Evolutionary conservation across 2,113 vertebrate genomes (phyloP), one percentile per base, ranked within the genome.

Genomic region (Chaenocephalus aceratus): DNA sequence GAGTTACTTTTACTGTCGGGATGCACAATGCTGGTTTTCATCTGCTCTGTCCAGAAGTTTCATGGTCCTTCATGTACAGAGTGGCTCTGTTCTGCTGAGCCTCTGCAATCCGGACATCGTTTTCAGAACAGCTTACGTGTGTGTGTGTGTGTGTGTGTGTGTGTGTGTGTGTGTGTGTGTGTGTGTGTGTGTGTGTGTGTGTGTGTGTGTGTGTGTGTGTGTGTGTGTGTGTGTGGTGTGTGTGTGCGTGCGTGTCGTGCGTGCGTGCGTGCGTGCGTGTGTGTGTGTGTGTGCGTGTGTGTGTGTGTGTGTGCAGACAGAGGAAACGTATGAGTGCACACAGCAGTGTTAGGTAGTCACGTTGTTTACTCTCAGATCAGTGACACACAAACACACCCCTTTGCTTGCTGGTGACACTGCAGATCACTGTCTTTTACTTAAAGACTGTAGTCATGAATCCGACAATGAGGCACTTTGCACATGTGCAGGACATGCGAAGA

Each of bases 401-500:
- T 75, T 59, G 72, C 86, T 75, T 13, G 3, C 68, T 15, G 73
- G 81, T 83, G 89, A 91, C 81, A 78, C 83, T 74, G 78, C 61
- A 54, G 72, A 78, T 60, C 78, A 64, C 70, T 77, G 81, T 77
- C 66, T 84, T 80, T 65, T 46, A 41, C 65, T 86, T 77, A 80
- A 89, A 90, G 83, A 59, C 78, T 61, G 53, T 73, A 83, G 79
- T 83, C 83, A 85, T 67, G 65, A 82, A 69, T 88, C 74, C 54
- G 44, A 57, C 84, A 59, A 77, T 61, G 83, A 76, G 58, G 58
- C 71, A 85, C 84, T 78, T 69, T 83, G 75, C 87, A 79, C 82
- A 67, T 94, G 86, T 86, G 85, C 84, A 85, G 79, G 75, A 91
- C 84, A 90, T 92, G 93, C 48, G 92, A 94, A 95, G 82, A 93